A percentile compares a stretch with the other conserved stretches of the same genome.
Evolutionary conservation across 1,140 invertebrate species (phyloP).

Genomic region (Caenorhabditis remanei): DNA sequence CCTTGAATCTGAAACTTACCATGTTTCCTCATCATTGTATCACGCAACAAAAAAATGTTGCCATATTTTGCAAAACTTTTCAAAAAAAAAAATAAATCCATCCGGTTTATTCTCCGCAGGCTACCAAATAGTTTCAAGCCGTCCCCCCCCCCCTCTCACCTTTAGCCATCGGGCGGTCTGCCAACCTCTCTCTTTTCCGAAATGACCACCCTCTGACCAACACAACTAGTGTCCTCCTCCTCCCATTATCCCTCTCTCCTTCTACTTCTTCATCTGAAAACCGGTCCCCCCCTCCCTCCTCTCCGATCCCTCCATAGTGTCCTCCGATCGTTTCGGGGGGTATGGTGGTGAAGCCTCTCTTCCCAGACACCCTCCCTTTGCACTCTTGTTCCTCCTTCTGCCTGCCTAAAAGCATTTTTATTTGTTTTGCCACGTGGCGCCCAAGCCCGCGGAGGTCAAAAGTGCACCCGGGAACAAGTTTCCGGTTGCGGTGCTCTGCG

Average conservation of each 20-base stretch:
- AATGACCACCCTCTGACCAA: neutral
- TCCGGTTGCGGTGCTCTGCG: neutral
- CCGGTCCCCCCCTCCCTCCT: neutral
- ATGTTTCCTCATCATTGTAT: too few relatives aligned
- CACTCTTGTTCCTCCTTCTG: constrained; percentile 32
- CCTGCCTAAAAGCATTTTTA: neutral
- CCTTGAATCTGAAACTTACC: too few relatives aligned
- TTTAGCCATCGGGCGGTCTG: neutral
- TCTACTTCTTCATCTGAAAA: neutral
- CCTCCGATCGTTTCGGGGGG: neutral
- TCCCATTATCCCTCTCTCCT: neutral
- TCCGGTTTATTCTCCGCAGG: neutral
- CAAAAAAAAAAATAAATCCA: too few relatives aligned
- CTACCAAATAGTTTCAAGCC: neutral
- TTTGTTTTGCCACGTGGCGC: constrained; percentile 32
- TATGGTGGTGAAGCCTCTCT: neutral
- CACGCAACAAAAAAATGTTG: too few relatives aligned
- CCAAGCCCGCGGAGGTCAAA: neutral
- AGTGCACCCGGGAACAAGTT: neutral
- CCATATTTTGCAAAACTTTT: too few relatives aligned
- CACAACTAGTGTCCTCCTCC: constrained; percentile 22
- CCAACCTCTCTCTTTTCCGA: neutral
- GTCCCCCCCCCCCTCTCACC: neutral
- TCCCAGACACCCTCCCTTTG: neutral
- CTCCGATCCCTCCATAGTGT: neutral